Percentiles rank a stretch among this genome's conserved stretches.
Conservation (phyloP, 2,797 vertebrate species). For the Adelosebastes latens region DNA sequence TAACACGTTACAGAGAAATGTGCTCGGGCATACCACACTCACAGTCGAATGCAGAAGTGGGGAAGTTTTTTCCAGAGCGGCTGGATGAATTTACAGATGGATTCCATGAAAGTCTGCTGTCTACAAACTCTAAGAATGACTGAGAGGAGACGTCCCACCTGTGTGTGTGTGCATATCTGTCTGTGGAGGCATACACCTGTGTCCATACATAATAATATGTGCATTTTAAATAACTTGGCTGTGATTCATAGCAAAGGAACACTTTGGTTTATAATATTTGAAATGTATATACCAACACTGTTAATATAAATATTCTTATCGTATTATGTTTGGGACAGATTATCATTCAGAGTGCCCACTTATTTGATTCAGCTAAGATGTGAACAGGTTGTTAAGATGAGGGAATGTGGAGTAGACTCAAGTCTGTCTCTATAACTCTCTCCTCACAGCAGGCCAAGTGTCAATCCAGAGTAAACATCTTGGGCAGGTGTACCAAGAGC, state of each 20-base stretch:
- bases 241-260: neutral
- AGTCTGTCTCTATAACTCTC: neutral
- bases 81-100: slow-evolving; percentile 74
- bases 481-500: slow-evolving; percentile 56
- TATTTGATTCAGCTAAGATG: slow-evolving; percentile 4
- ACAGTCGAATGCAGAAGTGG: slow-evolving; percentile 17
- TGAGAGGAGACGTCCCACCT: slow-evolving; percentile 35
- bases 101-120: slow-evolving; percentile 67
- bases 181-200: neutral
- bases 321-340: neutral
- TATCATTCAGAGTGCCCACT: neutral
- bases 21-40: neutral
- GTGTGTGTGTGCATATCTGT: slow-evolving; percentile 18
- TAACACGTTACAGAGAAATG: slow-evolving; percentile 40
- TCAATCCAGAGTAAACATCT: slow-evolving; percentile 54
- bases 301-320: neutral
- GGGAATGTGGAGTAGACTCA: slow-evolving; percentile 1
- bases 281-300: neutral
- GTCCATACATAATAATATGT: neutral
- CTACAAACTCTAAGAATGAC: slow-evolving; percentile 54
- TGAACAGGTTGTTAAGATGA: slow-evolving; percentile 6
- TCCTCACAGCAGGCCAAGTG: slow-evolving; percentile 22
- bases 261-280: neutral
- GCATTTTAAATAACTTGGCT: neutral
- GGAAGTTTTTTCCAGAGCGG: slow-evolving; percentile 28